Base-by-base conservation (phyloP, 1,140 invertebrate genomes). In the Ceratina calcarata region DNA sequence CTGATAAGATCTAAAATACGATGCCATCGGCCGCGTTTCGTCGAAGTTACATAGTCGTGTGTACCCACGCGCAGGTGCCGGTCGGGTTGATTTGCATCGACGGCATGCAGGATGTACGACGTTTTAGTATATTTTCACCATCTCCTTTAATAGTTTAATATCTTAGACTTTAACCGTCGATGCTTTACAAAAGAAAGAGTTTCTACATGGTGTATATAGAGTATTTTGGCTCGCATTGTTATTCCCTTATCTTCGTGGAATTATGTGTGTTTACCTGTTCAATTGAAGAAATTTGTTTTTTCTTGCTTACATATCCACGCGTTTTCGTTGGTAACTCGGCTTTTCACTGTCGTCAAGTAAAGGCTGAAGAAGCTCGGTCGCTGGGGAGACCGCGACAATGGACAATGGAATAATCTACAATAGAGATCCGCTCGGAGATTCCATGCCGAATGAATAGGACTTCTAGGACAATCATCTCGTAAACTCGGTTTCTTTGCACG, bases 391-490 rank as follows among this genome's bases (percentile, higher is more conserved):
- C 85, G 87, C 82, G 86, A 88, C 87, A 87, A 87, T 87, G 87
- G 86, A 90, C 89, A 90, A 90, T 90, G 82, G 87, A 88, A 89
- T 89, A 88, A 90, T 90, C 85, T 88, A 88, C 89, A 90, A 89
- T 89, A 89, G 84, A 89, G 86, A 89, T 90, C 85, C 85, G 84
- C 84, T 72, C 77, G 86, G 83, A 89, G 88, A 89, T 89, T 88
- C 74, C 84, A 69, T 81, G 80, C 62, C 71, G 83, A 86, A 90
- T 89, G 88, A 89, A 90, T 89, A 88, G 89, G 83, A 73, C 72
- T 81, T 58, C 78, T 84, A 84, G 89, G 87, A 90, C 89, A 90
- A 89, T 90, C 84, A 87, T 90, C 89, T 87, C 89, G 85, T 90
- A 90, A 90, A 90, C 80, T 90, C 69, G 84, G 78, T 80, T 86